phyloP scores from a whole-genome alignment of 2,797 vertebrate genomes.

The Sebastes minor region DNA sequence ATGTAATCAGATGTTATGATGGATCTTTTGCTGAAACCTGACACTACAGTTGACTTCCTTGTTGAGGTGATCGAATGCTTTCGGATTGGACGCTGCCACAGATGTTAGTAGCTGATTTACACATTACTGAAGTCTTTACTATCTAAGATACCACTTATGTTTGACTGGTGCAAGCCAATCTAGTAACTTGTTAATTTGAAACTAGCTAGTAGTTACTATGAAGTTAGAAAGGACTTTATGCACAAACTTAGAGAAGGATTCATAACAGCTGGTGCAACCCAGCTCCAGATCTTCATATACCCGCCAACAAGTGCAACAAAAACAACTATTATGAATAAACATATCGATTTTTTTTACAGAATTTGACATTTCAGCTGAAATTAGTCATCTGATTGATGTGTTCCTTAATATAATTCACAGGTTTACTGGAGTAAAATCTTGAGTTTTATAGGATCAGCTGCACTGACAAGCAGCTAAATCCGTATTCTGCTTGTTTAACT shows the following conservation, averaged over 20 bases:
- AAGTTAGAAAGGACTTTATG: background rate
- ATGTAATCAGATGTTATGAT: background rate
- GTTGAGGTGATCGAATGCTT: background rate
- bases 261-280: background rate
- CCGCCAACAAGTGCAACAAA: background rate
- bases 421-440: background rate
- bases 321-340: background rate
- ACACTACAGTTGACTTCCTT: background rate
- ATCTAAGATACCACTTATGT: background rate
- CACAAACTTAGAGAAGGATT: background rate
- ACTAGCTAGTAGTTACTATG: no score
- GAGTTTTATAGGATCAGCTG: background rate
- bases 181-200: background rate
- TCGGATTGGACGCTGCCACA: background rate
- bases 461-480: background rate
- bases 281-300: background rate
- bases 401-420: background rate
- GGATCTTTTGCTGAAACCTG: background rate
- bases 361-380: background rate
- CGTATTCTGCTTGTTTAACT: background rate
- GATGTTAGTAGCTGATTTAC: background rate
- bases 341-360: background rate
- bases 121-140: background rate
- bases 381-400: background rate
- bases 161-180: background rate